Evolutionary conservation across 2,797 vertebrate species (phyloP), one percentile per base, ranked within the genome.

Genomic region (Diplodus sargus): DNA sequence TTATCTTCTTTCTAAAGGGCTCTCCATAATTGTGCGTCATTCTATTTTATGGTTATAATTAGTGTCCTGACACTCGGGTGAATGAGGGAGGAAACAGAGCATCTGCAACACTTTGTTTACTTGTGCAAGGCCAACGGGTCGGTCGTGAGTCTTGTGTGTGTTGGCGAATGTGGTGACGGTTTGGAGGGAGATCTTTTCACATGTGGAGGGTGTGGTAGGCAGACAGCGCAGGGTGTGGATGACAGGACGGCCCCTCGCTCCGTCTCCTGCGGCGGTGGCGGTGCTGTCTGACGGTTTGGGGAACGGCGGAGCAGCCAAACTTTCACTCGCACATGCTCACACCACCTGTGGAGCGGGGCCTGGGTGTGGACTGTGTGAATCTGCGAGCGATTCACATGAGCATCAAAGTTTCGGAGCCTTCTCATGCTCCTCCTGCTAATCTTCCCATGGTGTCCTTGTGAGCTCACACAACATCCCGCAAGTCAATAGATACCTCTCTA

Each of bases 131-230:
- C 81, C 84, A 74, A 59, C 23, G 86, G 86, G 87, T 60, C 83
- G 87, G 89, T 90, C 75, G 45, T 78, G 86, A 89, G 87, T 85
- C 85, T 75, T 90, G 88, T 86, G 85, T 81, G 87, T 70, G 76
- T 79, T 79, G 91, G 91, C 80, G 56, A 83, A 61, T 89, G 91
- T 74, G 92, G 91, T 71, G 79, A 62, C 42, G 89, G 86, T 81
- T 90, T 83, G 77, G 79, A 85, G 79, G 73, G 75, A 81, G 81
- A 83, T 73, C 57, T 64, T 87, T 92, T 94, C 89, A 90, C 91
- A 94, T 94, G 93, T 93, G 91, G 90, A 92, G 93, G 93, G 94
- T 92, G 94, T 93, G 93, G 92, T 90, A 73, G 69, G 78, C 87
- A 88, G 86, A 86, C 87, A 71, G 92, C 87, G 14, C 86, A 87